phyloP scores from a whole-genome alignment of 2,113 vertebrate species.

The Xyliphius kryptos region DNA sequence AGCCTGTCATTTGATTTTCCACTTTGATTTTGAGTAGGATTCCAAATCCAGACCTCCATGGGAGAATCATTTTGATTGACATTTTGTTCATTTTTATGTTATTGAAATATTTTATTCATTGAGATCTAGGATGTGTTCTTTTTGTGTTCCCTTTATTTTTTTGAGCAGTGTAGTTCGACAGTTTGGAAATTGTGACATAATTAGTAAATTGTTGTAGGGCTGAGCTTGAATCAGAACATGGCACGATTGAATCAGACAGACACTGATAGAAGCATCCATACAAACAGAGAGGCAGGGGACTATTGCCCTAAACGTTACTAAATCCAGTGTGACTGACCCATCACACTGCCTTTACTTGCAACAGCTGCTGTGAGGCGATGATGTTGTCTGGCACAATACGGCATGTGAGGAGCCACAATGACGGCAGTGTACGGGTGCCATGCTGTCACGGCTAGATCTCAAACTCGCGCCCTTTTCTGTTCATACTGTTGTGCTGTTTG shows the following conservation, averaged over 20 bases:
- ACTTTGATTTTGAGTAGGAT: no score
- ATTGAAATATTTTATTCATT: no score
- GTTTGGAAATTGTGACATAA: no score
- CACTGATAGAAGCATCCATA: constrained; percentile 41
- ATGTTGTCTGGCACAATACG: constrained; percentile 61
- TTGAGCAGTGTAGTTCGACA: no score
- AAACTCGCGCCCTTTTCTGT: constrained; percentile 24
- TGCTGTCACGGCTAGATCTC: constrained; percentile 59
- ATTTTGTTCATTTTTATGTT: no score
- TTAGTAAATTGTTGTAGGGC: no score
- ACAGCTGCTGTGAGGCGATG: constrained; percentile 67
- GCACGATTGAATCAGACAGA: constrained; percentile 27
- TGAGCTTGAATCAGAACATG: constrained; percentile 13
- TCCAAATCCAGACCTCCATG: no score
- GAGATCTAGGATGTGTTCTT: no score
- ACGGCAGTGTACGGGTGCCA: constrained; percentile 55
- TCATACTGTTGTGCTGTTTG: constrained; percentile 50
- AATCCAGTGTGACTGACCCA: constrained; percentile 53
- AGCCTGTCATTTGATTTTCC: no score
- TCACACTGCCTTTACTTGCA: no score
- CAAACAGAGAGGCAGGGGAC: constrained; percentile 20
- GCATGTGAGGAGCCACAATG: constrained; percentile 59
- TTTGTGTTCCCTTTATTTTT: no score
- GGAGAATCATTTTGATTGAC: no score
- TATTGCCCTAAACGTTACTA: constrained; percentile 61